A percentile compares a stretch with the other conserved stretches of the same genome.
phyloP scores from a whole-genome alignment of 2,888 invertebrate species.

The Anagyrus pseudococci region DNA sequence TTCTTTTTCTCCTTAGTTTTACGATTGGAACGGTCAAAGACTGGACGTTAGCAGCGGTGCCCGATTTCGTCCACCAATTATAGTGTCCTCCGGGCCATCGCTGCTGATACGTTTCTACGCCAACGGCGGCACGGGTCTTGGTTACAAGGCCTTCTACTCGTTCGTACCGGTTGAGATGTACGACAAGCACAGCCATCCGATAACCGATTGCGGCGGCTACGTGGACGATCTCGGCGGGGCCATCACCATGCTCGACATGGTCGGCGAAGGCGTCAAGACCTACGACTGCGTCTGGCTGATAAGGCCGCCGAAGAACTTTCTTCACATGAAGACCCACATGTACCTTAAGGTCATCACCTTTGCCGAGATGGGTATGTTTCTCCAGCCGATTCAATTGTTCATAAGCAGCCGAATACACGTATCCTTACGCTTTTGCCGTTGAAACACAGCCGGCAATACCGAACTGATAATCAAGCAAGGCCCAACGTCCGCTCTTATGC shows the following conservation, averaged over 20 bases:
- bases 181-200: constrained; percentile 55
- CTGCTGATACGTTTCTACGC: constrained; percentile 73
- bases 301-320: constrained; percentile 69
- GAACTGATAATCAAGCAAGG: constrained; percentile 73
- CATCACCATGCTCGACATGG: constrained; percentile 80
- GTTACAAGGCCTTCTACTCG: constrained; percentile 70
- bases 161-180: constrained; percentile 60
- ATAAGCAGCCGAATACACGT: neutral
- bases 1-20: constrained; percentile 65
- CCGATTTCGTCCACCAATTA: constrained; percentile 73
- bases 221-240: constrained; percentile 75
- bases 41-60: constrained; percentile 72
- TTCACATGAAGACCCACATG: constrained; percentile 73
- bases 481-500: constrained; percentile 69
- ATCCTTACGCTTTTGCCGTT: neutral
- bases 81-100: constrained; percentile 70
- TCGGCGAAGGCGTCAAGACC: constrained; percentile 65
- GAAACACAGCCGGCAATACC: constrained; percentile 65
- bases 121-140: constrained; percentile 72
- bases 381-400: neutral
- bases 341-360: constrained; percentile 69
- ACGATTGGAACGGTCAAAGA: constrained; percentile 73
- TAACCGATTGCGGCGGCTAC: constrained; percentile 73
- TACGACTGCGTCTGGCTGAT: constrained; percentile 79
- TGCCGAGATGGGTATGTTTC: constrained; percentile 65